A percentile compares a stretch with the other conserved stretches of the same genome.
Conservation (phyloP, 2,797 vertebrate genomes). For the Chloroceryle inda region DNA sequence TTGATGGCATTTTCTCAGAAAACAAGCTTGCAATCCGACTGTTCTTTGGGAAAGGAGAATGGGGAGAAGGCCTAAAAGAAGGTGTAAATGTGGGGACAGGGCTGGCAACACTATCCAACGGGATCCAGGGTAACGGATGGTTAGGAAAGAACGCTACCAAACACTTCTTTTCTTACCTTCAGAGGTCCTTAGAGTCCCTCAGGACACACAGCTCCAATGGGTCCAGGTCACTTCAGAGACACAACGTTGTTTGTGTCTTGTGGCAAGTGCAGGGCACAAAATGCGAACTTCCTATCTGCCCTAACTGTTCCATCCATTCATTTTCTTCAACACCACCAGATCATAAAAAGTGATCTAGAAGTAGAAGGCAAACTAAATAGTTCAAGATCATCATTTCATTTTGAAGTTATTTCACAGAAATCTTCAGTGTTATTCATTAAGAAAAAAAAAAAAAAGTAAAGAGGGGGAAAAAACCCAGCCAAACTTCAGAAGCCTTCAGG, state of each 20-base stretch:
- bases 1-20: not conserved
- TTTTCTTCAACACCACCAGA: not conserved
- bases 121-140: rapidly evolving
- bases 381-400: rapidly evolving
- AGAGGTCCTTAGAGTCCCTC: not conserved
- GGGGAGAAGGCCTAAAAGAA: not conserved
- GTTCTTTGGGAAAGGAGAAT: not conserved
- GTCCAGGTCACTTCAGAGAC: not conserved
- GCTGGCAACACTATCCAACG: not conserved
- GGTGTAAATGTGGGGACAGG: not conserved
- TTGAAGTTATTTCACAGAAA: not conserved
- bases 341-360: not conserved
- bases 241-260: not conserved
- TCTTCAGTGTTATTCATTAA: not conserved
- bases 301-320: conserved; percentile 44
- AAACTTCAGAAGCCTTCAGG: not conserved
- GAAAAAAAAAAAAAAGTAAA: too few species aligned
- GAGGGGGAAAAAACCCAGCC: rapidly evolving
- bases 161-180: conserved; percentile 14
- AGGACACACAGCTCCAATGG: not conserved
- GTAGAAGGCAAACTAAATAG: not conserved
- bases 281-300: not conserved
- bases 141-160: not conserved
- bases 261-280: not conserved
- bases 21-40: not conserved